A percentile compares a stretch with the other conserved stretches of the same genome.
Evolutionary conservation across 2,113 vertebrate species (phyloP).

Genomic region (Capricornis sumatraensis): DNA sequence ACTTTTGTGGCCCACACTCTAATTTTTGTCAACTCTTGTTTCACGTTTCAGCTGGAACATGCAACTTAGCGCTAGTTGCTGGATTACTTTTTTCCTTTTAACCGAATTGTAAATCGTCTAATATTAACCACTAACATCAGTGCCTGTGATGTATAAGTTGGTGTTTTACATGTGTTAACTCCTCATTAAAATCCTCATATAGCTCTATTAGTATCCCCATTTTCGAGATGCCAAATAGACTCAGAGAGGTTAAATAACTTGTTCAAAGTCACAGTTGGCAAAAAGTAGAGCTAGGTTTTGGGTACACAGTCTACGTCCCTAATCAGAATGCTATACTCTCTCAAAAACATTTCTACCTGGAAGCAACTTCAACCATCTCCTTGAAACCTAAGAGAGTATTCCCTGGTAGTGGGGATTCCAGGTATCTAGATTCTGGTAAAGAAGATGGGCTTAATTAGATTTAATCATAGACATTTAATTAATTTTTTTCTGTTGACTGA

Average conservation of each 20-base stretch:
- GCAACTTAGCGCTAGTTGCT: not conserved
- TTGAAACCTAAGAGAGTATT: not conserved
- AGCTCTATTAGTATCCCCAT: not conserved
- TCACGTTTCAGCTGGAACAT: not conserved
- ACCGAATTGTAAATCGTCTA: not conserved
- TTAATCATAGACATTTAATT: not conserved
- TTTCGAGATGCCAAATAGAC: not conserved
- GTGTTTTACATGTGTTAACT: not conserved
- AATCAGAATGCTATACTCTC: not conserved
- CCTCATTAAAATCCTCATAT: not conserved
- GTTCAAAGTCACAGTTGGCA: not conserved
- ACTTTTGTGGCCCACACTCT: not conserved
- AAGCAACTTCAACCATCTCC: not conserved
- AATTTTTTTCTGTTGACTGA: not conserved
- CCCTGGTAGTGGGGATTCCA: not conserved
- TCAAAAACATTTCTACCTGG: not conserved
- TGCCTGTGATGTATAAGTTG: not conserved
- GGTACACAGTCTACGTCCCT: not conserved
- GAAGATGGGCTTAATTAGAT: not conserved
- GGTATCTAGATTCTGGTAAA: not conserved
- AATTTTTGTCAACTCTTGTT: not conserved
- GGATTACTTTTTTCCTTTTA: not conserved
- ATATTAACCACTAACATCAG: not conserved
- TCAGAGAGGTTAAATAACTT: not conserved
- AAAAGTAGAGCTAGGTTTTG: not conserved